Conservation (phyloP, 2,113 vertebrate species). For the Centrocercus urophasianus region DNA sequence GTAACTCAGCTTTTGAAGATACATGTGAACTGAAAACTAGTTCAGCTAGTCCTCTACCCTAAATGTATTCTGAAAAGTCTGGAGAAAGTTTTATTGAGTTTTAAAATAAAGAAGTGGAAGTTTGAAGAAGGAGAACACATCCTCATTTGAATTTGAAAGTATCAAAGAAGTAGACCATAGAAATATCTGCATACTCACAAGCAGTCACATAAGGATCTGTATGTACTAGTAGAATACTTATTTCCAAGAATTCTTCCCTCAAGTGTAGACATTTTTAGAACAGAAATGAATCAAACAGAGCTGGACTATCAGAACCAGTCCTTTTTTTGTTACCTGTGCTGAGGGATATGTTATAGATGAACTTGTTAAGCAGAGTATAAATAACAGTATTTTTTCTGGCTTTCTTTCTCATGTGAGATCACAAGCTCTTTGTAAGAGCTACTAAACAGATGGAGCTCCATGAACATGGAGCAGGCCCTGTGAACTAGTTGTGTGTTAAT, state of each 20-base stretch:
- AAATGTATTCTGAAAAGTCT: not conserved
- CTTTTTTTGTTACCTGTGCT: not conserved
- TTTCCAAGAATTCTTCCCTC: not conserved
- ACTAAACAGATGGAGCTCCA: not conserved
- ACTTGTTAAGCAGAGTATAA: not conserved
- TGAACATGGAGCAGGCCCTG: not conserved
- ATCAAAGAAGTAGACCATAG: not conserved
- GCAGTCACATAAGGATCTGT: not conserved
- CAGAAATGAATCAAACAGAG: not conserved
- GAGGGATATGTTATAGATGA: not conserved
- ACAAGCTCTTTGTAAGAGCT: not conserved
- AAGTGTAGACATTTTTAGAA: not conserved
- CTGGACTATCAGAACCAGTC: not conserved
- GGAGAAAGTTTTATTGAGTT: not conserved
- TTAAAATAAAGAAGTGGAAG: not conserved
- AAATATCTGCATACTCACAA: not conserved
- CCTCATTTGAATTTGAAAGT: not conserved
- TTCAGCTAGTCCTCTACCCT: not conserved
- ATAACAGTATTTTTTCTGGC: not conserved
- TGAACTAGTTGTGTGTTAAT: slow-evolving; percentile 63
- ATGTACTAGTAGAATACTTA: not conserved
- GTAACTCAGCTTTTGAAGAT: not conserved
- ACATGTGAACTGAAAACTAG: not conserved
- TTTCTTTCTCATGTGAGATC: not conserved
- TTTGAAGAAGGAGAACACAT: not conserved